Evolutionary conservation across 2,113 vertebrate genomes (phyloP), one percentile per base, ranked within the genome.

Genomic region (Dissostichus mawsoni): DNA sequence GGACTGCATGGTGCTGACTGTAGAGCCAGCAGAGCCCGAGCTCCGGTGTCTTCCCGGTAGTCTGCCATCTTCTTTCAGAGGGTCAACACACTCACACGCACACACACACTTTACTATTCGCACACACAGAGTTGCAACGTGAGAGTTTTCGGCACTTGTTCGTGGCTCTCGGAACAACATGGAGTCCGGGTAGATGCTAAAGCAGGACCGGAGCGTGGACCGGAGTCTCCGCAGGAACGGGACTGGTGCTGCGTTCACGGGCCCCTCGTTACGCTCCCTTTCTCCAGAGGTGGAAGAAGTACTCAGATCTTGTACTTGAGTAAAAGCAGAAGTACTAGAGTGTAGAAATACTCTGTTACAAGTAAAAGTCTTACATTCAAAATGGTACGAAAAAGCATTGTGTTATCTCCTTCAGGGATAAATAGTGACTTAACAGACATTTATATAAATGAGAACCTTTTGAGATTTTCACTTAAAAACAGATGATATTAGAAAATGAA

Each of bases 1-100:
- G 96, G 97, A 85, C 97, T 96, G 92, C 96, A 96, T 41, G 96
- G 96, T 10, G 97, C 96, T 20, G 97, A 96, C 90, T 97, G 97
- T 62, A 98, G 90, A 52, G 96, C 97, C 63, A 97, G 92, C 80
- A 97, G 92, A 82, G 97, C 97, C 88, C 96, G 93, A 69, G 96
- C 97, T 84, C 97, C 97, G 87, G 94, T 96, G 93, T 97, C 96
- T 87, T 98, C 97, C 95, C 96, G 95, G 90, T 96, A 96, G 95
- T 97, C 97, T 94, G 94, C 94, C 95, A 95, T 96, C 79, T 95
- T 95, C 78, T 92, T 83, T 83, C 69, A 45, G 84, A 87, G 91
- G 85, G 74, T 88, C 81, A 88, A 85, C 75, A 90, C 90, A 71
- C 83, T 59, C 74, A 23, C 80, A 16, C 69, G 8, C 71, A n/a